Evolutionary conservation across 2,888 invertebrate species (phyloP), one percentile per base, ranked within the genome.

Genomic region (Gastracanthus pulcherrimus): DNA sequence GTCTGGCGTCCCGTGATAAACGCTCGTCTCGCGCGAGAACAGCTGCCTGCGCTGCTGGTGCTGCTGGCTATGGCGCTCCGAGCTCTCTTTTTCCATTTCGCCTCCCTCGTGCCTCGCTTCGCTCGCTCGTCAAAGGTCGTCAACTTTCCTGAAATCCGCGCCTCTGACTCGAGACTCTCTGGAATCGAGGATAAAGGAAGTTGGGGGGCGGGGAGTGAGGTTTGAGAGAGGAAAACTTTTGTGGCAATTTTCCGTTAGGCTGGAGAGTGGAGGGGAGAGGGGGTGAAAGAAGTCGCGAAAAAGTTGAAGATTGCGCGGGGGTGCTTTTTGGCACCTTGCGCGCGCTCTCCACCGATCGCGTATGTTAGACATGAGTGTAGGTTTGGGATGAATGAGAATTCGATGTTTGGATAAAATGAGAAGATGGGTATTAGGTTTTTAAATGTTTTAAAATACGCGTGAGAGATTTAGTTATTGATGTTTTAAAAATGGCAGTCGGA

Each of bases 1-100:
- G 79, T 83, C 84, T 80, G 83, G 83, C 82, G 80, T 84, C 81
- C 80, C 80, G 82, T 82, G 83, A 83, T 84, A 85, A 84, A 84
- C 84, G 82, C 83, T 79, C 81, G 80, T 83, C 83, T 66, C 45
- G 3, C 16, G 31, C 19, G 26, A 31, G 51, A 48, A 26, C 48
- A 48, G 13, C 76, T 26, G 76, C 66, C 23, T 66, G 64, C 11
- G 71, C 55, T n/a, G n/a, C n/a, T 34, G 75, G 48, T 29, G 19
- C 51, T 51, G 45, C 76, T 29, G 5, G 29, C 31, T n/a, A n/a
- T n/a, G n/a, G n/a, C n/a, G n/a, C n/a, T n/a, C n/a, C n/a, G n/a
- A n/a, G 48, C 26, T 75, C 64, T 70, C 77, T 71, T 77, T 66
- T 34, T 62, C 64, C 45, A 23, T 76, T 67, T 77, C 75, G 29